Conservation (phyloP, 1,140 invertebrate species). For the Lepidostoma basale region DNA sequence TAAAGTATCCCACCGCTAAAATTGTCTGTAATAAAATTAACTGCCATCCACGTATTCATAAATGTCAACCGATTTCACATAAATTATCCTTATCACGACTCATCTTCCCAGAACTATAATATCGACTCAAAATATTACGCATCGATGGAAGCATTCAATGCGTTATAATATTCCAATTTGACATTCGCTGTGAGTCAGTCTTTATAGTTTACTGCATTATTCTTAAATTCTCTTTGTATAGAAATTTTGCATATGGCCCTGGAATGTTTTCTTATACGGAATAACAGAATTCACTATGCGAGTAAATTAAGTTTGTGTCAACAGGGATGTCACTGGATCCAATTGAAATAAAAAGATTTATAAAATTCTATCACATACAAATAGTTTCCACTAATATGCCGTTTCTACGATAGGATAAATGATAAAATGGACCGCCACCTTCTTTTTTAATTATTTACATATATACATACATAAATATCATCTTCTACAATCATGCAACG, state of each 20-base stretch:
- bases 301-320: constrained; percentile 3
- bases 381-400: too few species aligned
- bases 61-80: background rate
- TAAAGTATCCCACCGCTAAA: too few species aligned
- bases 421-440: too few species aligned
- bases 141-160: background rate
- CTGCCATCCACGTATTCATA: background rate
- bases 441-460: too few species aligned
- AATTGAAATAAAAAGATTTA: too few species aligned
- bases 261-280: background rate
- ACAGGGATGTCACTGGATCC: background rate
- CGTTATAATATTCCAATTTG: too few species aligned
- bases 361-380: too few species aligned
- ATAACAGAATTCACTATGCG: background rate
- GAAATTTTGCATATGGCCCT: constrained; percentile 4
- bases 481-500: too few species aligned
- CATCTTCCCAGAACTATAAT: background rate
- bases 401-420: too few species aligned
- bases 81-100: background rate
- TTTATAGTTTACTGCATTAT: background rate
- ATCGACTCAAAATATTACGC: background rate
- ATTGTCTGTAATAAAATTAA: background rate
- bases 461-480: too few species aligned
- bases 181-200: background rate
- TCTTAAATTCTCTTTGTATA: constrained; percentile 1